These are phyloP conservation scores for Coregonus sp. DNA, from an alignment of 2,797 vertebrate species.

Conservation along the genomic window DNA sequence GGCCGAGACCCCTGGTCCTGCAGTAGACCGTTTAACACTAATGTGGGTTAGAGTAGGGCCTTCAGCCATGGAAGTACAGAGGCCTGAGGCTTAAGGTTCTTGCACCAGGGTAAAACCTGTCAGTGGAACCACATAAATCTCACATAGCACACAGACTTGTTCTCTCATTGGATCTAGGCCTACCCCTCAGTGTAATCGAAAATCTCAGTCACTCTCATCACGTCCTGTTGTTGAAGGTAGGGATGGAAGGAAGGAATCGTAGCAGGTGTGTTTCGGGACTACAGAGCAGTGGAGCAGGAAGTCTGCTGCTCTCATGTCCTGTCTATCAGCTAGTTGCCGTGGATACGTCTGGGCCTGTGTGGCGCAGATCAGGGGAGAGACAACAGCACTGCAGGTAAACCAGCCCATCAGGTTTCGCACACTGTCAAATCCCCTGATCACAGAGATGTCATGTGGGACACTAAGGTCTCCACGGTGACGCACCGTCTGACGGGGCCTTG, in stretches of 20 bases:
- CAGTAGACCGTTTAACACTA: background rate
- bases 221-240: conserved; percentile 4
- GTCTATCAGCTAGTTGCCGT: conserved; percentile 38
- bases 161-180: background rate
- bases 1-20: background rate
- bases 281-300: conserved; percentile 28
- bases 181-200: too few relatives aligned
- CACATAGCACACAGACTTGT: background rate
- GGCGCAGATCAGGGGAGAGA: conserved; percentile 36
- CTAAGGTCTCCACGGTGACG: conserved; percentile 48
- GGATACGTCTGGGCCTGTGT: conserved; percentile 37
- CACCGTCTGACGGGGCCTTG: conserved; percentile 31
- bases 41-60: background rate
- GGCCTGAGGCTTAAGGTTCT: background rate
- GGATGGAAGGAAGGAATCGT: conserved; percentile 19
- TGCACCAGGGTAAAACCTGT: background rate
- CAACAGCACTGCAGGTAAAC: conserved; percentile 55
- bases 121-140: background rate
- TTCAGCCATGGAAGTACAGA: background rate
- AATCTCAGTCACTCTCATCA: background rate
- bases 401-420: conserved; percentile 72
- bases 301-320: background rate
- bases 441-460: conserved; percentile 33
- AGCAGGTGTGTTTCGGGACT: background rate
- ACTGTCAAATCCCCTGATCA: conserved; percentile 61